phyloP scores from a whole-genome alignment of 1,140 invertebrate species.

The Lutraria rhynchaena region DNA sequence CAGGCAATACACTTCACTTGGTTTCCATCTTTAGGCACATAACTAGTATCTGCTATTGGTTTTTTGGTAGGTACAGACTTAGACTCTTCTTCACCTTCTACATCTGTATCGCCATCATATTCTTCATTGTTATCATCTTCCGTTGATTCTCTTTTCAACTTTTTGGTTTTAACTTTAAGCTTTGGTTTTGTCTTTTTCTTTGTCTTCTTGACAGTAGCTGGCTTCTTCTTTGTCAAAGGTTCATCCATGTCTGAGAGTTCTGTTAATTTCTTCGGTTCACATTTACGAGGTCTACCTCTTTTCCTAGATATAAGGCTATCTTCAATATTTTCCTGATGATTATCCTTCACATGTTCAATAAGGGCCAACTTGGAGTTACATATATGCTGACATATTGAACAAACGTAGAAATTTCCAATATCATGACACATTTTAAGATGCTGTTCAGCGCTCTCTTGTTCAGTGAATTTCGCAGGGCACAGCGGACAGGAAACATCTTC shows the following conservation, averaged over 20 bases:
- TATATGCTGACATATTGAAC: conserved; percentile 64
- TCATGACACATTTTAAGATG: conserved; percentile 65
- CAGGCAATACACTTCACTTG: conserved; percentile 88
- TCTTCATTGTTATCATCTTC: conserved; percentile 25
- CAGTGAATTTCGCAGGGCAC: conserved; percentile 57
- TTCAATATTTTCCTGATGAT: conserved; percentile 30
- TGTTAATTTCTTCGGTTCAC: conserved; percentile 7
- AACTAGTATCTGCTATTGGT: conserved; percentile 19
- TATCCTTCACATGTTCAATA: conserved; percentile 58
- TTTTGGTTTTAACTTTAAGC: neutral
- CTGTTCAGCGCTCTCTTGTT: conserved; percentile 58
- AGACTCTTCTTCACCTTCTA: conserved; percentile 35
- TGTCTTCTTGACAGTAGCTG: neutral
- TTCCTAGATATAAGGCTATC: neutral
- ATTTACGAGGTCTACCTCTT: conserved; percentile 26
- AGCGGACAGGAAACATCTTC: conserved; percentile 59
- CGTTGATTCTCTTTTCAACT: conserved; percentile 7
- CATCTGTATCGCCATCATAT: conserved; percentile 29
- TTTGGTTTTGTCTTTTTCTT: conserved; percentile 30
- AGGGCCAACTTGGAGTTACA: conserved; percentile 62
- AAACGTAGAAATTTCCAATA: conserved; percentile 66
- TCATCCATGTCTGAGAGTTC: conserved; percentile 3
- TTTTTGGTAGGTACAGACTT: conserved; percentile 4
- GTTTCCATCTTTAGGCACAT: conserved; percentile 1
- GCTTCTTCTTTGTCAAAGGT: neutral